Evolutionary conservation across 1,140 invertebrate genomes (phyloP).

Genomic region (Brachionus calyciflorus): DNA sequence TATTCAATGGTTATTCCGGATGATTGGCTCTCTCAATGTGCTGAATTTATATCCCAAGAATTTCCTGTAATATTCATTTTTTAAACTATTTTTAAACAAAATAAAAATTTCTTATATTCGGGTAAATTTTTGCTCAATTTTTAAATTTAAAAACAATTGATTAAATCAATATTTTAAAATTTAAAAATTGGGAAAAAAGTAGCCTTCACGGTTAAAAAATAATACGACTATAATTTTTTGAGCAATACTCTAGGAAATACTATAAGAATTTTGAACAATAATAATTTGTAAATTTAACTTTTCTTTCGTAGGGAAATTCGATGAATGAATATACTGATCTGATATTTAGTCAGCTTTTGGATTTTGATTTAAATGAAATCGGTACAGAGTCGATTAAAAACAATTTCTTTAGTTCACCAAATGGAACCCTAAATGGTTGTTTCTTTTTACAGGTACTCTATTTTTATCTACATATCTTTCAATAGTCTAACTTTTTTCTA

Average conservation of each 20-base stretch:
- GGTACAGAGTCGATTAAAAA: neutral
- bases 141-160: neutral
- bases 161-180: neutral
- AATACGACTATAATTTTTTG: too few relatives aligned
- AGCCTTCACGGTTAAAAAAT: too few relatives aligned
- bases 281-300: too few relatives aligned
- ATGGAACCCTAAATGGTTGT: neutral
- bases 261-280: too few relatives aligned
- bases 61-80: neutral
- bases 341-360: conserved; percentile 22
- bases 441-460: neutral
- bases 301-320: conserved; percentile 5
- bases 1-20: conserved; percentile 9
- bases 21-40: conserved; percentile 39
- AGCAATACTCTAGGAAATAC: too few relatives aligned
- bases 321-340: conserved; percentile 17
- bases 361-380: conserved; percentile 21
- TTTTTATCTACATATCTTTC: neutral
- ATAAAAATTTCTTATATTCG: too few relatives aligned
- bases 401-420: neutral
- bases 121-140: too few relatives aligned
- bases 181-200: too few relatives aligned
- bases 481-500: neutral
- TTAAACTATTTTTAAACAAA: neutral
- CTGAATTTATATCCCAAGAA: conserved; percentile 10